Evolutionary conservation across 2,113 vertebrate genomes (phyloP).

Genomic region (Fregata magnificens): DNA sequence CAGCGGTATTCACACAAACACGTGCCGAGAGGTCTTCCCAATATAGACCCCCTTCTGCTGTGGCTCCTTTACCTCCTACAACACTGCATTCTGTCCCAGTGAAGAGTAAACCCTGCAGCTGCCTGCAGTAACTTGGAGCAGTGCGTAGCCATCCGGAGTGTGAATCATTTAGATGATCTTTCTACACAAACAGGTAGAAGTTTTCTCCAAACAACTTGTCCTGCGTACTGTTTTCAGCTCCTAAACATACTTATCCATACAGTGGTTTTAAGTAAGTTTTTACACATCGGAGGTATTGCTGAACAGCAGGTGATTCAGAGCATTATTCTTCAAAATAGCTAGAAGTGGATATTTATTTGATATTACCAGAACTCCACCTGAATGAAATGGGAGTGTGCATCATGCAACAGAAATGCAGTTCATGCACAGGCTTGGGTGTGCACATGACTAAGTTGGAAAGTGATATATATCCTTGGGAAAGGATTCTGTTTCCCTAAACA

Average conservation of each 20-base stretch:
- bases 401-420: slow-evolving; percentile 61
- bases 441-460: slow-evolving; percentile 50
- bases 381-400: slow-evolving; percentile 45
- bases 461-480: slow-evolving; percentile 18
- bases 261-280: not conserved
- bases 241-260: not conserved
- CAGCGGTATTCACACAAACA: not conserved
- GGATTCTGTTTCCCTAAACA: slow-evolving; percentile 41
- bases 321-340: not conserved
- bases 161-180: not conserved
- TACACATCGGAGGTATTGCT: not conserved
- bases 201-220: not conserved
- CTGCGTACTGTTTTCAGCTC: not conserved
- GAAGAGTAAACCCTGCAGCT: not conserved
- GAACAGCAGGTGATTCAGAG: not conserved
- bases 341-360: not conserved
- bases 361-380: slow-evolving; percentile 39
- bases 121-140: not conserved
- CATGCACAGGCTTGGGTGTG: slow-evolving; percentile 54
- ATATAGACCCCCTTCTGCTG: not conserved
- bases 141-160: not conserved
- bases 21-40: not conserved
- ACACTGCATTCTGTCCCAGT: not conserved
- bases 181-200: not conserved
- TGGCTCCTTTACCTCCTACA: not conserved